Evolutionary conservation across 2,888 invertebrate genomes (phyloP), one percentile per base, ranked within the genome.

Genomic region (Lasioglossum pauxillum): DNA sequence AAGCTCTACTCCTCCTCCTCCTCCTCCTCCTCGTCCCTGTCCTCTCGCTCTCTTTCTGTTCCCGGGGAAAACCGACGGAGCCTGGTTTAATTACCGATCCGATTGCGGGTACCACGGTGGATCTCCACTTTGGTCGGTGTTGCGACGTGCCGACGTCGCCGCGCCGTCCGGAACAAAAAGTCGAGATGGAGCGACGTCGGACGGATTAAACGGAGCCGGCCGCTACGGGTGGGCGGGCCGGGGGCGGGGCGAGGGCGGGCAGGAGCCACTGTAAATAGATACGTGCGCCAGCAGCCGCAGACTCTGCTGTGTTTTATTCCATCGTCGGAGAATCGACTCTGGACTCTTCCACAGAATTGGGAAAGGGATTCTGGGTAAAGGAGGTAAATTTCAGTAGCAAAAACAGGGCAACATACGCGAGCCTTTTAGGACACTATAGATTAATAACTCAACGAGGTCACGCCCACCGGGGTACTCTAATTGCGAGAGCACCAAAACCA

Each of bases 71-170:
- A 86, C 75, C 81, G 64, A 46, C 67, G 69, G 31, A 76, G 77
- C 57, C 74, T 19, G 82, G 82, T 86, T 86, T 86, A 86, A 86
- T 86, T 86, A 86, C 86, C 86, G 86, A 86, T 86, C 86, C 86
- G 86, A 86, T 86, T 86, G 82, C 86, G 82, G 77, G 35, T 3
- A 35, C 73, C 73, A 67, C 75, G 76, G 76, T 84, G 57, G 79
- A 53, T 35, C 79, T 73, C 73, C 73, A 67, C 67, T 79, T 83
- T 38, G 80, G 44, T 16, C 69, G 74, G 31, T 83, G 75, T 71
- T 78, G 75, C 79, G 72, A 84, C 84, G 85, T 78, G 84, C 78
- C 84, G 83, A 83, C 78, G 82, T 83, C 83, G 75, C 75, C 69
- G 82, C 57, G 31, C 49, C 5, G 23, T 53, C 53, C 53, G 53